A percentile compares a stretch with the other conserved stretches of the same genome.
Conservation (phyloP, 2,888 invertebrate species). For the Meteorus colon region DNA sequence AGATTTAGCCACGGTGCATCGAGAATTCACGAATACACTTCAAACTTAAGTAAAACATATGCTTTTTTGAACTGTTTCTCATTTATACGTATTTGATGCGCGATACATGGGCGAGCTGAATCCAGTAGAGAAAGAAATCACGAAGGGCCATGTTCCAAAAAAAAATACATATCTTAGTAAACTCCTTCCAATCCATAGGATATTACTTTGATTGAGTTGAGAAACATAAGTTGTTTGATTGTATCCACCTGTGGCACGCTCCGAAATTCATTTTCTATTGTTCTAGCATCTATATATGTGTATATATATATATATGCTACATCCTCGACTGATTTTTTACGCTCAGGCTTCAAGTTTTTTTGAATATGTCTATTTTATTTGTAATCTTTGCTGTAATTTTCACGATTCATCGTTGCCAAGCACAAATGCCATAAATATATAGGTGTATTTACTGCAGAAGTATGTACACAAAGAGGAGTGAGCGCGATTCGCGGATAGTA, state of each 20-base stretch:
- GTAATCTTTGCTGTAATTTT: neutral
- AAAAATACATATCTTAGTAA: constrained; percentile 55
- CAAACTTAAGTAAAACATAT: constrained; percentile 78
- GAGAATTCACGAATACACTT: constrained; percentile 87
- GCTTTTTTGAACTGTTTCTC: neutral
- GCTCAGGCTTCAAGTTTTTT: constrained; percentile 11
- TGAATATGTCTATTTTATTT: neutral
- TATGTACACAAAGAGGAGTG: constrained; percentile 3
- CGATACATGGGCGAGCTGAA: constrained; percentile 26
- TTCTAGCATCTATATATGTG: neutral
- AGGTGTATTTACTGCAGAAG: constrained; percentile 23
- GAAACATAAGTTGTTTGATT: constrained; percentile 34
- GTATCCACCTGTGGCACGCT: constrained; percentile 15
- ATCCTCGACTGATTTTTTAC: constrained; percentile 1
- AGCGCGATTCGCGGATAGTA: neutral
- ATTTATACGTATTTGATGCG: neutral
- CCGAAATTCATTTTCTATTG: constrained; percentile 26
- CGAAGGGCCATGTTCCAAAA: constrained; percentile 57
- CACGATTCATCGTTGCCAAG: constrained; percentile 25
- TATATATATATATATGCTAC: neutral
- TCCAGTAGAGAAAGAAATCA: constrained; percentile 35
- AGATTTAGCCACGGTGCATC: constrained; percentile 87
- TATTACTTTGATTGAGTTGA: constrained; percentile 40
- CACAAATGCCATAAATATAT: constrained; percentile 41
- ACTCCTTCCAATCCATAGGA: constrained; percentile 49